Base-by-base conservation (phyloP, 2,888 invertebrate species). In the Catonia carolina region DNA sequence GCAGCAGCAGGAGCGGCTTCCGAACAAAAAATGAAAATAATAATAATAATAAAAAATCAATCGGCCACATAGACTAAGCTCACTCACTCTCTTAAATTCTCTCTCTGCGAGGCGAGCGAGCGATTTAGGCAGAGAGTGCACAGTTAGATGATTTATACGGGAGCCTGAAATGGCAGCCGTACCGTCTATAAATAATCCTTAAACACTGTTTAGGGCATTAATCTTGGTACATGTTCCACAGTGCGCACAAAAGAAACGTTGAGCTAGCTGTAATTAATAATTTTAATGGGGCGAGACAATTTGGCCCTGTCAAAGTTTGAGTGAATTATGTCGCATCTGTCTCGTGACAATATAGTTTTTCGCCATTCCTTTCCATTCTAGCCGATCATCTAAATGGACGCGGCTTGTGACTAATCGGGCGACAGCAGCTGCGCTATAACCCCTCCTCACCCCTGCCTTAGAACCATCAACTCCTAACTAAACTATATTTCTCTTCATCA, bases 311-410 rank as follows among this genome's bases (percentile, higher is more conserved):
- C 55, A 47, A 51, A 59, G 51, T 60, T 62, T 64, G 64, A 64
- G 60, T 64, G 64, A 64, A 60, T 64, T 64, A 64, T 64, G 64
- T 64, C 64, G 59, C 64, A 64, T 64, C 64, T 64, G 64, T 62
- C 59, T 55, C 42, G 49, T 48, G 51, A 36, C 50, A 41, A 37
- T 45, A 53, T 53, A 52, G 50, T 48, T 53, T 53, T 60, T 55
- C 49, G 45, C 39, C 53, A 27, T 50, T 50, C 49, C 45, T 41
- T 36, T 39, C 18, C 22, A 51, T 23, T 27, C 27, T 27, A 6
- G 27, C 27, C 27, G 27, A 27, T 27, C 27, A 27, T 27, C 27
- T 27, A 27, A 27, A 27, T 27, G 27, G 27, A 27, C 27, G 27
- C 27, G 27, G 27, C 27, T 27, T 27, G 27, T 27, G 27, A 27